Percentiles rank a stretch among this genome's conserved stretches.
Conservation (phyloP, 2,888 invertebrate genomes). For the Apamea crenata region DNA sequence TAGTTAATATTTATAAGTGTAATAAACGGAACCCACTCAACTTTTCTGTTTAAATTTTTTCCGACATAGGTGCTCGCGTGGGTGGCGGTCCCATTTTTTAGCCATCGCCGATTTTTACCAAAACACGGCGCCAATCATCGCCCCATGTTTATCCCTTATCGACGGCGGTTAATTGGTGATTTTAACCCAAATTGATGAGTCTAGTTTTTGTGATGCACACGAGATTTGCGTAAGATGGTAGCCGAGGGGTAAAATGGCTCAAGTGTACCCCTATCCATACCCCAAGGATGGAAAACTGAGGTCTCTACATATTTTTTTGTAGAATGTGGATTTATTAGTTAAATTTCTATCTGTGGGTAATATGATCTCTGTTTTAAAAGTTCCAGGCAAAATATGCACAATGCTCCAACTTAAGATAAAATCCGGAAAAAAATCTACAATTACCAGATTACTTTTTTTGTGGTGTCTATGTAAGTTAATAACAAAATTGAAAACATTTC, state of each 20-base stretch:
- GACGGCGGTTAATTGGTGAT: conserved; percentile 83
- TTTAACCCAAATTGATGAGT: conserved; percentile 76
- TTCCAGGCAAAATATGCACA: conserved; percentile 13
- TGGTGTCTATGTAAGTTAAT: conserved; percentile 41
- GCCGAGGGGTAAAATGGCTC: conserved; percentile 58
- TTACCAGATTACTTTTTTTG: conserved; percentile 28
- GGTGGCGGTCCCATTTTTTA: conserved; percentile 75
- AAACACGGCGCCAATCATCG: conserved; percentile 78
- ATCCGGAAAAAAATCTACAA: conserved; percentile 17
- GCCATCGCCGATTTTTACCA: conserved; percentile 66
- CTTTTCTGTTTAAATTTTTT: conserved; percentile 35
- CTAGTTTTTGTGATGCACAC: conserved; percentile 55
- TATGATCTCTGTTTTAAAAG: conserved; percentile 23
- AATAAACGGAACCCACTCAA: conserved; percentile 51
- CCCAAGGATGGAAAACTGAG: conserved; percentile 13
- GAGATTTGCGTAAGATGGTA: conserved; percentile 80
- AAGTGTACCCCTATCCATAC: conserved; percentile 31
- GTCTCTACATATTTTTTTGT: conserved; percentile 17
- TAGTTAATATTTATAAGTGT: not conserved
- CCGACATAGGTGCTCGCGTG: conserved; percentile 63
- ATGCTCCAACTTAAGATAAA: conserved; percentile 7
- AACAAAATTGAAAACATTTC: conserved; percentile 50
- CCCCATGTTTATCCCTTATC: conserved; percentile 77
- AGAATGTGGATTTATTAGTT: conserved; percentile 16
- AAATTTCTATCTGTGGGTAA: conserved; percentile 19